Conservation (phyloP, 2,113 vertebrate species). For the Zosterops hypoxanthus region DNA sequence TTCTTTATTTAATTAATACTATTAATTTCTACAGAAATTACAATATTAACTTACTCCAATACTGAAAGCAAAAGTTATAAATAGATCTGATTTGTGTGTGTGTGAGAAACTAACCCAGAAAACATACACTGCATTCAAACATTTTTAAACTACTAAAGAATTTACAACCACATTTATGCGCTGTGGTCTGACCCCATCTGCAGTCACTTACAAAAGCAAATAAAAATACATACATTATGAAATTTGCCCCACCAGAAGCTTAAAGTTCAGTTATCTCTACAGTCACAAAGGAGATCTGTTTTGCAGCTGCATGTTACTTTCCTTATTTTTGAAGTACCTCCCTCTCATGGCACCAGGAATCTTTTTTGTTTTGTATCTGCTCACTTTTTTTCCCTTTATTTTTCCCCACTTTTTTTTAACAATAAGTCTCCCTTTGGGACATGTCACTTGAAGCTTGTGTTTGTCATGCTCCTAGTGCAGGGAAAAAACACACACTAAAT, state of each 20-base stretch:
- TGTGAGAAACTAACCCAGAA: neutral
- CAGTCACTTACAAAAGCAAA: neutral
- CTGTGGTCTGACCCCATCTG: neutral
- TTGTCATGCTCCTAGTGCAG: conserved; percentile 78
- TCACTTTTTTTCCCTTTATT: neutral
- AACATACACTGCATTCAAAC: neutral
- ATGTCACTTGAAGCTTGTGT: conserved; percentile 68
- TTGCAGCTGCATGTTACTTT: neutral
- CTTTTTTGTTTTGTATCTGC: neutral
- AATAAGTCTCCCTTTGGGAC: conserved; percentile 67
- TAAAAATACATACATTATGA: neutral
- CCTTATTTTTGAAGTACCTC: conserved; percentile 23
- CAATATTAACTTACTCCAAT: neutral
- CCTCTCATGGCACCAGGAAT: neutral
- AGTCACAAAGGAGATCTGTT: neutral
- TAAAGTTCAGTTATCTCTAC: neutral
- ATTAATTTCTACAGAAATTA: neutral
- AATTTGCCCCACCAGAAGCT: neutral
- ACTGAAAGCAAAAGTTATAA: neutral
- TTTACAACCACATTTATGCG: neutral
- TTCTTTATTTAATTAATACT: neutral
- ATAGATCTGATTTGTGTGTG: neutral
- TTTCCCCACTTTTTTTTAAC: neutral
- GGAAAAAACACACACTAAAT: conserved; percentile 79
- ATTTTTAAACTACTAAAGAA: neutral